These are phyloP conservation scores for Selene dorsalis DNA, from an alignment of 2,797 vertebrate genomes.

Conservation along the genomic window DNA sequence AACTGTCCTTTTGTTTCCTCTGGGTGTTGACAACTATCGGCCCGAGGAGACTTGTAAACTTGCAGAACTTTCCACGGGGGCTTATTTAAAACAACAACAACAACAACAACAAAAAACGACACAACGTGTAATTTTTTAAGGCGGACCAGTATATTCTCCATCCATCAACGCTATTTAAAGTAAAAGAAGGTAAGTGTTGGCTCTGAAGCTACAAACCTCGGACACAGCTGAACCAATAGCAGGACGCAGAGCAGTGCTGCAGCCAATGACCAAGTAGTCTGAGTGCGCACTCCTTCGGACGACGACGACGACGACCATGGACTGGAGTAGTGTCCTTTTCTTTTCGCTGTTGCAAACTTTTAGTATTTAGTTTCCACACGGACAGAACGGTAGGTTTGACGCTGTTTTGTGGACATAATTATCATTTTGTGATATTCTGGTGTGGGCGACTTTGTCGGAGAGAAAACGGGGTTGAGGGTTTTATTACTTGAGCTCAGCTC, in stretches of 20 bases:
- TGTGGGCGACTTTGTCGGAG: neutral
- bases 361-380: slow-evolving; percentile 50
- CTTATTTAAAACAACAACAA: neutral
- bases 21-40: neutral
- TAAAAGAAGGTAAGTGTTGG: slow-evolving; percentile 61
- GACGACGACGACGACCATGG: slow-evolving; percentile 65
- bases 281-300: slow-evolving; percentile 58
- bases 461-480: neutral
- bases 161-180: slow-evolving; percentile 69
- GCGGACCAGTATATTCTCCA: slow-evolving; percentile 29
- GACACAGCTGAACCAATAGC: slow-evolving; percentile 64
- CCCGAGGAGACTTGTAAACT: neutral
- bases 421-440: rapidly evolving
- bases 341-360: slow-evolving; percentile 62
- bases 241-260: neutral
- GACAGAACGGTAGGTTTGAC: slow-evolving; percentile 62
- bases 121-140: slow-evolving; percentile 1
- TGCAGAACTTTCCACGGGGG: neutral
- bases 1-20: slow-evolving; percentile 10
- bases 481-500: neutral
- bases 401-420: rapidly evolving
- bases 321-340: slow-evolving; percentile 54
- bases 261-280: slow-evolving; percentile 64
- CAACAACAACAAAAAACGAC: neutral
- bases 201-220: slow-evolving; percentile 32